phyloP scores from a whole-genome alignment of 2,888 invertebrate genomes.

The Bombylius discolor region DNA sequence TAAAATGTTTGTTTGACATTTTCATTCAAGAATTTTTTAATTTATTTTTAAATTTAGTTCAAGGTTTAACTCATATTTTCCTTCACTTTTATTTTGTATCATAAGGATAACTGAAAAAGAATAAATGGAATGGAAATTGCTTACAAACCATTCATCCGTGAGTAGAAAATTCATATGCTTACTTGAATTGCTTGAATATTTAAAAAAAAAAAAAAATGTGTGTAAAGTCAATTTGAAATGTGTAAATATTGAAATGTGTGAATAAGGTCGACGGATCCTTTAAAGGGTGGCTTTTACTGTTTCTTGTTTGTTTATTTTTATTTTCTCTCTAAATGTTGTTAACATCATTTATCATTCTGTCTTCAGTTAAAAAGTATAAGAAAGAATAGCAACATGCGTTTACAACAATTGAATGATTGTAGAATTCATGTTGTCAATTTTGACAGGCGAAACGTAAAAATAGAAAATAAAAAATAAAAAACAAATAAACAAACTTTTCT shows the following conservation, averaged over 20 bases:
- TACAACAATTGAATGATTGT: not conserved
- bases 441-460: slow-evolving; percentile 1
- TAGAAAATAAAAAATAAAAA: no score
- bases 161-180: not conserved
- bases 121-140: not conserved
- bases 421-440: slow-evolving; percentile 11
- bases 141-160: not conserved
- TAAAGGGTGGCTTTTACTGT: slow-evolving; percentile 12
- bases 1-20: slow-evolving; percentile 3
- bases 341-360: slow-evolving; percentile 17
- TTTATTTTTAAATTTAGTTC: slow-evolving; percentile 32
- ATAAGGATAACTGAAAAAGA: not conserved
- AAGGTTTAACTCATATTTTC: slow-evolving; percentile 21
- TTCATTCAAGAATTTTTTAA: slow-evolving; percentile 34
- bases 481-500: no score
- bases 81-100: not conserved
- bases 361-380: slow-evolving; percentile 2
- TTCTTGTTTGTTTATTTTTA: not conserved
- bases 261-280: slow-evolving; percentile 2
- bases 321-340: not conserved
- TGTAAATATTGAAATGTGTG: not conserved
- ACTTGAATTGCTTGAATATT: not conserved
- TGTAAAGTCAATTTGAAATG: slow-evolving; percentile 1
- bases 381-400: slow-evolving; percentile 1
- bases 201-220: no score